Conservation (phyloP, 37 sponge, comb jelly and placozoan genomes). For the Amphimedon queenslandica region DNA sequence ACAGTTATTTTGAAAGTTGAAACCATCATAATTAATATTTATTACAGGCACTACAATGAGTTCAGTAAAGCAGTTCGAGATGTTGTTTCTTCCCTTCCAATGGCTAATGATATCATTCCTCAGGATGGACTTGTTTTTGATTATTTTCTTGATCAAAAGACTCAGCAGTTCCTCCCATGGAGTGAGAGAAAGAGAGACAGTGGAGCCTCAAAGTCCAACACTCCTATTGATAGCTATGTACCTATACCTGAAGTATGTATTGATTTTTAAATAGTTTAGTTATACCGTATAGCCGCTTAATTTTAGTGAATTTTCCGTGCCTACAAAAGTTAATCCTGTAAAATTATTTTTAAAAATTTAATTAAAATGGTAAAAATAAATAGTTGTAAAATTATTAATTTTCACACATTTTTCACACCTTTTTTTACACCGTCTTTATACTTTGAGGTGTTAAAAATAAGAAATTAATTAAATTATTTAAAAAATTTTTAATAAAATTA, state of each 20-base stretch:
- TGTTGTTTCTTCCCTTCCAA: slow-evolving; percentile 27
- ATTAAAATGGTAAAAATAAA: no score
- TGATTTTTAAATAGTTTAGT: no score
- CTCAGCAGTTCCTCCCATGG: slow-evolving; percentile 56
- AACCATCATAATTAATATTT: neutral
- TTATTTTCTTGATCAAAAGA: slow-evolving; percentile 56
- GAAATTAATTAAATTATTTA: no score
- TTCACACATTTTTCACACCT: no score
- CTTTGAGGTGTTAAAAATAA: no score
- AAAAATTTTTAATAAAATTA: no score
- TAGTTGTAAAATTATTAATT: no score
- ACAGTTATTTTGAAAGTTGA: neutral
- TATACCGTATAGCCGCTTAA: no score
- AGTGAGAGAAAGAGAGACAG: slow-evolving; percentile 13
- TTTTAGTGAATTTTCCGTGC: no score
- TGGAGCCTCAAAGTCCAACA: slow-evolving; percentile 1
- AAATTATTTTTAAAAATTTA: no score
- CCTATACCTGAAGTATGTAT: slow-evolving; percentile 57
- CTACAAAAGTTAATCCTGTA: no score
- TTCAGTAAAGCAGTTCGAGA: slow-evolving; percentile 59
- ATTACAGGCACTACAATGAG: slow-evolving; percentile 16
- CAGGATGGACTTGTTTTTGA: slow-evolving; percentile 59
- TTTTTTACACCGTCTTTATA: no score
- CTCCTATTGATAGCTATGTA: slow-evolving; percentile 7
- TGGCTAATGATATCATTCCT: slow-evolving; percentile 31